Evolutionary conservation across 2,797 vertebrate genomes (phyloP).

Genomic region (Aplochiton taeniatus): DNA sequence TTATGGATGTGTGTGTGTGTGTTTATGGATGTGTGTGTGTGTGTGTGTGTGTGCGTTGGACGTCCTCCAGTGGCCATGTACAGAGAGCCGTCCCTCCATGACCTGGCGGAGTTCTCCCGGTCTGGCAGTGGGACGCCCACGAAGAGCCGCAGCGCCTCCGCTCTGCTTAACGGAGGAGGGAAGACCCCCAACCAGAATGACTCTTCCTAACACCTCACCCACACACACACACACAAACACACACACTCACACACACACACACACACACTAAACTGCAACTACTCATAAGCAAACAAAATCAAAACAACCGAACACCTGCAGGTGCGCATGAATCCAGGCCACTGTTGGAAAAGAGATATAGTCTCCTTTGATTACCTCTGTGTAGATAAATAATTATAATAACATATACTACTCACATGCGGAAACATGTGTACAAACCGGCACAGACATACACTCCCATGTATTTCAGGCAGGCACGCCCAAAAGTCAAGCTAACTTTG

Average conservation of each 20-base stretch:
- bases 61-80: slow-evolving; percentile 74
- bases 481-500: slow-evolving; percentile 47
- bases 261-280: background rate
- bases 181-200: slow-evolving; percentile 76
- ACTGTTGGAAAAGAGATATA: slow-evolving; percentile 6
- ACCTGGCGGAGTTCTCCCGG: slow-evolving; percentile 77
- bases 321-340: background rate
- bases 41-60: slow-evolving; percentile 32
- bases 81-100: slow-evolving; percentile 77
- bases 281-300: slow-evolving; percentile 1
- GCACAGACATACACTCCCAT: slow-evolving; percentile 29
- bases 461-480: slow-evolving; percentile 67
- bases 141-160: slow-evolving; percentile 77
- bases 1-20: slow-evolving; percentile 43
- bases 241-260: slow-evolving; percentile 11
- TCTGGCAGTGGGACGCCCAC: slow-evolving; percentile 77
- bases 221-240: slow-evolving; percentile 24
- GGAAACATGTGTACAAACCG: background rate
- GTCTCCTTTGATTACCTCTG: background rate
- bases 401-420: background rate
- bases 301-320: background rate
- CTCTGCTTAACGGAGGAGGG: slow-evolving; percentile 73
- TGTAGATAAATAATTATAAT: background rate
- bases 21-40: background rate
- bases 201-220: slow-evolving; percentile 70